Percentiles rank a stretch among this genome's conserved stretches.
Evolutionary conservation across 2,888 invertebrate genomes (phyloP).

Genomic region (Idaea aversata): DNA sequence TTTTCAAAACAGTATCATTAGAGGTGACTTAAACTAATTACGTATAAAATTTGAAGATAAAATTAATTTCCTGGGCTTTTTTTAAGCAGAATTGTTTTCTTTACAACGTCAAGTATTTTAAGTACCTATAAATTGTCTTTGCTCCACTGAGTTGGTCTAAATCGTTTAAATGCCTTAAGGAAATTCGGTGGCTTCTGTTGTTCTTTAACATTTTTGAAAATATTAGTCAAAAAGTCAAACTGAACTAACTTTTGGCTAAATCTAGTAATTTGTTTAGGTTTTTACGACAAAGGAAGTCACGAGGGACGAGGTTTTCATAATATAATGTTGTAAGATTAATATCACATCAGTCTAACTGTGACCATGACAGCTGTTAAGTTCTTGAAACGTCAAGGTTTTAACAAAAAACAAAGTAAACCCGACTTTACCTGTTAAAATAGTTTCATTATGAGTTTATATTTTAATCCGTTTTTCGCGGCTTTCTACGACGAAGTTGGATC

Average conservation of each 20-base stretch:
- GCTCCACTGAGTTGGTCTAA: conserved; percentile 35
- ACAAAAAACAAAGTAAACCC: too few species aligned
- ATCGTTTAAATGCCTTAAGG: conserved; percentile 31
- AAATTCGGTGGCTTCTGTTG: conserved; percentile 6
- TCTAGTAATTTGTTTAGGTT: conserved; percentile 8
- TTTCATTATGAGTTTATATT: too few species aligned
- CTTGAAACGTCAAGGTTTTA: too few species aligned
- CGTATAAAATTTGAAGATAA: conserved; percentile 10
- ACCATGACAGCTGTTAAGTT: too few species aligned
- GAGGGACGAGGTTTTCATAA: too few species aligned
- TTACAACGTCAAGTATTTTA: conserved; percentile 32
- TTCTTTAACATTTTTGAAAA: neutral
- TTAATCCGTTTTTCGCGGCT: neutral
- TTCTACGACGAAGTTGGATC: neutral
- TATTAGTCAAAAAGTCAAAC: neutral
- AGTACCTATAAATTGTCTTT: conserved; percentile 38
- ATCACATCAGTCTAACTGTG: too few species aligned
- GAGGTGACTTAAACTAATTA: conserved; percentile 19
- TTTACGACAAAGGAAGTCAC: neutral
- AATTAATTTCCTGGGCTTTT: neutral
- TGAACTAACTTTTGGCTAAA: neutral
- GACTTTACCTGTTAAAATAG: too few species aligned
- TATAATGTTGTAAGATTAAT: too few species aligned
- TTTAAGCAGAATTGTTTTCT: conserved; percentile 12
- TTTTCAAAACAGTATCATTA: neutral